Conservation (phyloP, 1,140 invertebrate species). For the Trachymyrmex cornetzi region DNA sequence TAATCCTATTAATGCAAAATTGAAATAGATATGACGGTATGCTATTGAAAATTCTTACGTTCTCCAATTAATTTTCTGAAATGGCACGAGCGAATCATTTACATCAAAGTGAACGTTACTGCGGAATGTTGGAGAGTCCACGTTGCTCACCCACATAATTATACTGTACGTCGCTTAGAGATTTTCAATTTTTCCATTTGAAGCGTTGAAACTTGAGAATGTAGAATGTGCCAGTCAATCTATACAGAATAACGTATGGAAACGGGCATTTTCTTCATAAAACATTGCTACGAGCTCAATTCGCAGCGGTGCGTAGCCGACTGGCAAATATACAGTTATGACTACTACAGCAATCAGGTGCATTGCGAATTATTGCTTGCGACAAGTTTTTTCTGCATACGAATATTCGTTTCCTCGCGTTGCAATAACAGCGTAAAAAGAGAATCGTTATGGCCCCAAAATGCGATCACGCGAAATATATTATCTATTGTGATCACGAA, state of each 20-base stretch:
- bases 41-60: slow-evolving; percentile 13
- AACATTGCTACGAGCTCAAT: not conserved
- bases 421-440: not conserved
- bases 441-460: not conserved
- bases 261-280: not conserved
- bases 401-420: not conserved
- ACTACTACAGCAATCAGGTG: slow-evolving; percentile 1
- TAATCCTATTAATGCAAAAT: not conserved
- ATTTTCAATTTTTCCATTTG: slow-evolving; percentile 44
- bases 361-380: slow-evolving; percentile 1
- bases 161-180: not conserved
- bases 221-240: not conserved
- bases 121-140: not conserved
- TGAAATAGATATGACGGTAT: slow-evolving; percentile 30
- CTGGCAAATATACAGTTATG: slow-evolving; percentile 20
- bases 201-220: not conserved
- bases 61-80: slow-evolving; percentile 28
- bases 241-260: not conserved
- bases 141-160: slow-evolving; percentile 33
- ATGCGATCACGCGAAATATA: slow-evolving; percentile 24
- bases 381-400: slow-evolving; percentile 25
- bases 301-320: not conserved
- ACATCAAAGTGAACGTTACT: slow-evolving; percentile 51
- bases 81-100: slow-evolving; percentile 2
- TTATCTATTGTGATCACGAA: not conserved